Evolutionary conservation across 2,113 vertebrate genomes (phyloP), one percentile per base, ranked within the genome.

Genomic region (Corythaeola cristata): DNA sequence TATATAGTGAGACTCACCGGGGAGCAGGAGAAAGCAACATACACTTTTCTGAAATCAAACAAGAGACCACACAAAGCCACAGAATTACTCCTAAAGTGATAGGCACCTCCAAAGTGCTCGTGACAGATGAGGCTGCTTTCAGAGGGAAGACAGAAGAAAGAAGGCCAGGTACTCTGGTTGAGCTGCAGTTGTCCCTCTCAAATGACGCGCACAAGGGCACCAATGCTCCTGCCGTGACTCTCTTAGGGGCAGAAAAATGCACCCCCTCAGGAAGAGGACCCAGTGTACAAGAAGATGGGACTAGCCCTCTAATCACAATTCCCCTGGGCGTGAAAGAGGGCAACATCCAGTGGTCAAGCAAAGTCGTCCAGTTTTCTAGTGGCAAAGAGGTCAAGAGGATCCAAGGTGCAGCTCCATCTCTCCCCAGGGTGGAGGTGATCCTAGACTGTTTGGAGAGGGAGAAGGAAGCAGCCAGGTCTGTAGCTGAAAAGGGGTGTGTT

Each of bases 181-280:
- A 99, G 98, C 96, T 99, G 69, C 99, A 99, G 95, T 93, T 99
- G 83, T 99, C 99, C 58, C 97, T 99, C 45, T 91, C 98, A 8
- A 96, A 97, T 83, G 98, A 98, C 10, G 75, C 47, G 2, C 93
- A 96, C 69, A 96, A 98, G 9, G 94, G 96, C 55, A 59, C 82
- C 28, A 96, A 18, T 33, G 63, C 95, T 56, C 96, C 98, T 58
- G 94, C 97, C 28, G 98, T 98, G 68, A 97, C 98, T 94, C 96
- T 98, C 75, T 63, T 68, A 49, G 98, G 98, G 77, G 81, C 97
- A 60, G 98, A 98, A 76, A 92, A 96, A 35, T 49, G 72, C 7
- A 45, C 35, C 77, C 62, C 91, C 90, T 58, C 95, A 96, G 98
- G 91, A 93, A 74, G 50, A 84, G 95, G 85, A 89, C 41, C 83